Conservation (phyloP, 1,140 invertebrate species). For the Listronotus bonariensis region DNA sequence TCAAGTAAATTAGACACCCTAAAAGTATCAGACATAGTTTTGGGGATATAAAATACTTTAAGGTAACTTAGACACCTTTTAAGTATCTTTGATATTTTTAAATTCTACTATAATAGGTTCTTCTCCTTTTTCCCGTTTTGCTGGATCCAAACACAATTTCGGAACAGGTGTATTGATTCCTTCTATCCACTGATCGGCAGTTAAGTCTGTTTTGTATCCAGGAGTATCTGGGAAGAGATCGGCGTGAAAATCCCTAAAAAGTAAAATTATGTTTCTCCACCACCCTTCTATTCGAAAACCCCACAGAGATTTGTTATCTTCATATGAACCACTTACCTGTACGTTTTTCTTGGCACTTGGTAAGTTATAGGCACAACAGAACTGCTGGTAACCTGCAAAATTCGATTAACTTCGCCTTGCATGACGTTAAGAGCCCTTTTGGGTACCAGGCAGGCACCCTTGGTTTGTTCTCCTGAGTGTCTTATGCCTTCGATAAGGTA, state of each 20-base stretch:
- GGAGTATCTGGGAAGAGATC: conserved; percentile 90
- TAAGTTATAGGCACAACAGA: conserved; percentile 91
- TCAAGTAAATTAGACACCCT: no score
- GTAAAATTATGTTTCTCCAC: no score
- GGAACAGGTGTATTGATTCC: conserved; percentile 71
- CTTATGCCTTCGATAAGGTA: conserved; percentile 81
- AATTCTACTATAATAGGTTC: conserved; percentile 66
- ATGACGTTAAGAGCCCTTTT: conserved; percentile 91
- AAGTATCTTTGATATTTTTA: no score
- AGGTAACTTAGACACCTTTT: no score
- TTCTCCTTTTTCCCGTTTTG: conserved; percentile 65
- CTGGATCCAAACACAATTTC: conserved; percentile 81
- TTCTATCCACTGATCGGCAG: conserved; percentile 77
- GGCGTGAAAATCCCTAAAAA: conserved; percentile 88
- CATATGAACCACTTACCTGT: conserved; percentile 40
- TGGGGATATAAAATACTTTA: no score
- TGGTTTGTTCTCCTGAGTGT: conserved; percentile 85
- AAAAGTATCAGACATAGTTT: no score
- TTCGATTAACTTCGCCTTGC: conserved; percentile 91
- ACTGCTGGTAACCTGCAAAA: conserved; percentile 82
- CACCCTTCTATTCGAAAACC: no score
- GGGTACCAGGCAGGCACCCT: conserved; percentile 88
- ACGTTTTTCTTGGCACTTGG: conserved; percentile 85
- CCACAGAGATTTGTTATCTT: no score
- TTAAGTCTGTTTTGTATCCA: conserved; percentile 75